These are phyloP conservation scores for Drosophila anceps DNA, from an alignment of 2,888 invertebrate genomes.

Conservation along the genomic window DNA sequence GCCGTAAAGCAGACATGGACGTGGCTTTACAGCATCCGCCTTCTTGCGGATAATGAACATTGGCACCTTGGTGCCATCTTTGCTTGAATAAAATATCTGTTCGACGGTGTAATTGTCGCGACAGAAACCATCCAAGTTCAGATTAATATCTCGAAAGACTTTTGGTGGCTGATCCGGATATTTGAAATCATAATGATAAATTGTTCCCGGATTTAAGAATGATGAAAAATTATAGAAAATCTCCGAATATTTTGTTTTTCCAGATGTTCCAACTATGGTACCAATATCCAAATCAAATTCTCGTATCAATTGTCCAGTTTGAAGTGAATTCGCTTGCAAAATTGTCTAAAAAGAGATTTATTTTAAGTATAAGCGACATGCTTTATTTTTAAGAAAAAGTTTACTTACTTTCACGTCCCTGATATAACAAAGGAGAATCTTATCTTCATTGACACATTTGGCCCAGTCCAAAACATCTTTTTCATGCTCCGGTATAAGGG, in stretches of 20 bases:
- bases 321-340: slow-evolving; percentile 92
- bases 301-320: slow-evolving; percentile 90
- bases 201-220: slow-evolving; percentile 93
- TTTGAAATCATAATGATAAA: slow-evolving; percentile 94
- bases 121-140: slow-evolving; percentile 92
- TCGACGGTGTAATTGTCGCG: slow-evolving; percentile 91
- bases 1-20: slow-evolving; percentile 95
- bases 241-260: slow-evolving; percentile 93
- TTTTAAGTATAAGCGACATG: background rate
- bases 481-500: slow-evolving; percentile 93
- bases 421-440: slow-evolving; percentile 94
- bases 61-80: slow-evolving; percentile 96
- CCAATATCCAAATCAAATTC: slow-evolving; percentile 94
- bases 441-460: slow-evolving; percentile 92
- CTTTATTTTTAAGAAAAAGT: too few relatives aligned
- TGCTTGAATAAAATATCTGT: slow-evolving; percentile 96
- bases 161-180: slow-evolving; percentile 88
- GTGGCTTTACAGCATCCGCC: slow-evolving; percentile 85
- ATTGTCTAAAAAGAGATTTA: slow-evolving; percentile 88
- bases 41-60: slow-evolving; percentile 97
- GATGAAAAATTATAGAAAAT: slow-evolving; percentile 98
- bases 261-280: slow-evolving; percentile 93
- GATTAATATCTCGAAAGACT: slow-evolving; percentile 93
- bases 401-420: slow-evolving; percentile 95
- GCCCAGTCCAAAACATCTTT: slow-evolving; percentile 97